Base-by-base conservation (phyloP, 2,888 invertebrate species). In the Chrysolina americana region DNA sequence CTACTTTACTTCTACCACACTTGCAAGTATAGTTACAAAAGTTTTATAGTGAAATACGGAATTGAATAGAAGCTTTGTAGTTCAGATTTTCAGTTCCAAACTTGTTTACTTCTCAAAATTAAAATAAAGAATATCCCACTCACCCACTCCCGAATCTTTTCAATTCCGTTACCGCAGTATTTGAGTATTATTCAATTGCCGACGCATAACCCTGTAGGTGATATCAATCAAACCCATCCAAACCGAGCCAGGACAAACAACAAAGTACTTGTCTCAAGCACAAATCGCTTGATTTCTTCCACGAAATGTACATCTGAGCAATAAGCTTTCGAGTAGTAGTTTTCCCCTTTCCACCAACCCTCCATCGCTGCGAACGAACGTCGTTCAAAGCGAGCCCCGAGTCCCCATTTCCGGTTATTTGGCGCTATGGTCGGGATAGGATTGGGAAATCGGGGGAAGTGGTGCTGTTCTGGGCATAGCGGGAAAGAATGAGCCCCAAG, bases 181-280 rank as follows among this genome's bases (percentile, higher is more conserved):
- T 19, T 21, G 11, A 13, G 53, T 23, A 53, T 21, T 21, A 53
- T 21, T 21, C 13, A 53, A 53, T 53, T 53, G 10, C 41, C 17
- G n/a, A 21, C 53, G 50, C 50, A 53, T 50, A 50, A n/a, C 68
- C 36, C 50, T 41, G 68, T 68, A 56, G 21, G 23, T 41, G n/a
- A 50, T 68, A 56, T 68, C 53, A 68, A 68, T 68, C 68, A 68
- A 41, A 36, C 56, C 36, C 53, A 41, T 36, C 44, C 17, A 41
- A 36, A 53, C 41, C 53, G 19, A 53, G 36, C 68, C 53, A 10
- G 53, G 53, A 41, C 68, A 28, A 66, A 66, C 68, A 68, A 68
- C 68, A 41, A 68, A 68, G 68, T 68, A 68, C 68, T 68, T 68
- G 68, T 68, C 68, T 68, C 50, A 41, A 70, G 64, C 70, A 64